Percentiles rank a stretch among this genome's conserved stretches.
Conservation (phyloP, 2,113 vertebrate species). For the Tricholaema leucomelas region DNA sequence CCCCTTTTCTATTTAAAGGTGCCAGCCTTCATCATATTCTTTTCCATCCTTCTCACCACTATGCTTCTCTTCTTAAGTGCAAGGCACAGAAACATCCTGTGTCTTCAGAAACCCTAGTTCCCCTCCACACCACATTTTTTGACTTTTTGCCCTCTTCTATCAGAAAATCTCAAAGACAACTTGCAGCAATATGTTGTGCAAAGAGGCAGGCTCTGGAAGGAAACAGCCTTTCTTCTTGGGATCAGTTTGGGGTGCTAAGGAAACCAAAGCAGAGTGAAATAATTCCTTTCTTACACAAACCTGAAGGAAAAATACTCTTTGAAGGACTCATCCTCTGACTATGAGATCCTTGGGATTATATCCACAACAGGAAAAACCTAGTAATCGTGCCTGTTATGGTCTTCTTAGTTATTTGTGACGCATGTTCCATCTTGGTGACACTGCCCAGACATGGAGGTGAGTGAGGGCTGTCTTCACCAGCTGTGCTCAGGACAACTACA, state of each 20-base stretch:
- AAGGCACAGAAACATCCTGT: neutral
- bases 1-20: neutral
- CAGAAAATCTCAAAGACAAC: neutral
- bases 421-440: neutral
- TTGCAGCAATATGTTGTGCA: neutral
- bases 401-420: neutral
- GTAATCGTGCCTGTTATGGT: neutral
- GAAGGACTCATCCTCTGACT: neutral
- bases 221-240: neutral
- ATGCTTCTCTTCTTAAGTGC: neutral
- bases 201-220: neutral
- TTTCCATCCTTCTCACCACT: neutral
- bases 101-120: neutral
- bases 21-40: neutral
- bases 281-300: neutral
- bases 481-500: neutral
- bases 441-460: neutral
- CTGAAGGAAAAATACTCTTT: neutral
- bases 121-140: neutral
- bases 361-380: neutral
- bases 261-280: neutral
- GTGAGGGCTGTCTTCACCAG: fast-evolving
- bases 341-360: neutral
- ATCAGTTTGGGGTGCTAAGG: neutral
- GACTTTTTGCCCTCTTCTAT: neutral